phyloP scores from a whole-genome alignment of 2,113 vertebrate genomes.

The Saguinus midas region DNA sequence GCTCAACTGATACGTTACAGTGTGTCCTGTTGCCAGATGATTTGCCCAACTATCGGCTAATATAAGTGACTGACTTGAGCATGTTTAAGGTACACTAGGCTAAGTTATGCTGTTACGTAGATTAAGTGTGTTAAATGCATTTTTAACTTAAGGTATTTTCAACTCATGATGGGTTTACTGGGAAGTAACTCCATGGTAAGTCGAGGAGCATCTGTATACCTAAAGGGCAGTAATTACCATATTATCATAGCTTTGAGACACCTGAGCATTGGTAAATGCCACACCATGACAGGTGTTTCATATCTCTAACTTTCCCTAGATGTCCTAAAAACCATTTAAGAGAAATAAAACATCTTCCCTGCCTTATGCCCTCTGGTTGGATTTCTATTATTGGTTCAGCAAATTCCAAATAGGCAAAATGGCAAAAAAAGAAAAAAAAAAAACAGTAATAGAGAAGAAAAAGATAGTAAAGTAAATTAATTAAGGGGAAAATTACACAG shows the following conservation, averaged over 20 bases:
- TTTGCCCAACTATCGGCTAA: neutral
- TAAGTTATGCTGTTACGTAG: neutral
- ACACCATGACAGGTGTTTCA: neutral
- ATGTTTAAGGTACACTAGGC: neutral
- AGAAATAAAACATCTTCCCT: neutral
- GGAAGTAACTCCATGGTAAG: neutral
- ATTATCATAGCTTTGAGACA: neutral
- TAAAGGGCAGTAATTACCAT: neutral
- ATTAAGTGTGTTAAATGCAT: neutral
- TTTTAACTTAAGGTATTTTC: neutral
- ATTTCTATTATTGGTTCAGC: conserved; percentile 19
- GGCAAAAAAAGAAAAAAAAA: neutral
- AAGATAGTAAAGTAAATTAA: conserved; percentile 25
- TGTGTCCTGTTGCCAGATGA: neutral
- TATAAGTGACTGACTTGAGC: neutral
- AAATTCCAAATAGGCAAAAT: neutral
- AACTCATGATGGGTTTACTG: neutral
- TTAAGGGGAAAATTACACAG: neutral
- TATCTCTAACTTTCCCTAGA: neutral
- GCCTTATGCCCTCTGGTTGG: neutral
- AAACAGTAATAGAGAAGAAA: neutral
- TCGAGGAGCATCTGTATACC: neutral
- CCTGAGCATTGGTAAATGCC: neutral
- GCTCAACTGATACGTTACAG: neutral
- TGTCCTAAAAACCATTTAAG: neutral